Evolutionary conservation across 2,797 vertebrate genomes (phyloP).

Genomic region (Dryobates pubescens): DNA sequence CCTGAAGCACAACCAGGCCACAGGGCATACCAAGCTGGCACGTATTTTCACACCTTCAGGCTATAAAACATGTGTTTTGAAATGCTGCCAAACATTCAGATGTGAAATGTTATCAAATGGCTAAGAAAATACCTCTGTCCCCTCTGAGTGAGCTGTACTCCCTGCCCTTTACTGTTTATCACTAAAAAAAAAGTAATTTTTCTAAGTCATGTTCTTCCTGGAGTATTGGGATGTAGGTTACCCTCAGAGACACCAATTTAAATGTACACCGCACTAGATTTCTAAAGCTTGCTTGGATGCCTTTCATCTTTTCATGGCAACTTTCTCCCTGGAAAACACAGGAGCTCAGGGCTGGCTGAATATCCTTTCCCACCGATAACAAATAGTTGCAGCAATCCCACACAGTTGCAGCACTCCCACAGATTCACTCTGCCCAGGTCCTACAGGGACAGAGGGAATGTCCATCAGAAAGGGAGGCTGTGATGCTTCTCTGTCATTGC

Average conservation of each 20-base stretch:
- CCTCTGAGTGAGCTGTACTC: background rate
- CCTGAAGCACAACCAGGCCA: background rate
- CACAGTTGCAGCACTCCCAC: too few relatives aligned
- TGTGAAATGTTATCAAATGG: background rate
- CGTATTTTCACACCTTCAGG: background rate
- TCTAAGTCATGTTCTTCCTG: background rate
- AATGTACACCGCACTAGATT: background rate
- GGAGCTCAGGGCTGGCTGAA: background rate
- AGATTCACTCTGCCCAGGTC: background rate
- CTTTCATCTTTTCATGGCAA: background rate
- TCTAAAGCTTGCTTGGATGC: background rate
- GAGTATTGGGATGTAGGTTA: background rate
- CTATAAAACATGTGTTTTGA: accelerated
- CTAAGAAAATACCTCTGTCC: background rate
- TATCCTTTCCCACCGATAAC: background rate
- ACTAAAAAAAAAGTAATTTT: background rate
- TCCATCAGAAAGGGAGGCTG: background rate
- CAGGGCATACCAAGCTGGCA: background rate
- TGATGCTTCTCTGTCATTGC: background rate
- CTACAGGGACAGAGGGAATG: background rate
- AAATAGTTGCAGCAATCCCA: accelerated
- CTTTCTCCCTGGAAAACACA: background rate
- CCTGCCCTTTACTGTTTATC: background rate
- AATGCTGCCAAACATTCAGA: background rate
- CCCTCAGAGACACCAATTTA: background rate